A percentile compares a stretch with the other conserved stretches of the same genome.
phyloP scores from a whole-genome alignment of 2,888 invertebrate species.

The Drosophila robusta region DNA sequence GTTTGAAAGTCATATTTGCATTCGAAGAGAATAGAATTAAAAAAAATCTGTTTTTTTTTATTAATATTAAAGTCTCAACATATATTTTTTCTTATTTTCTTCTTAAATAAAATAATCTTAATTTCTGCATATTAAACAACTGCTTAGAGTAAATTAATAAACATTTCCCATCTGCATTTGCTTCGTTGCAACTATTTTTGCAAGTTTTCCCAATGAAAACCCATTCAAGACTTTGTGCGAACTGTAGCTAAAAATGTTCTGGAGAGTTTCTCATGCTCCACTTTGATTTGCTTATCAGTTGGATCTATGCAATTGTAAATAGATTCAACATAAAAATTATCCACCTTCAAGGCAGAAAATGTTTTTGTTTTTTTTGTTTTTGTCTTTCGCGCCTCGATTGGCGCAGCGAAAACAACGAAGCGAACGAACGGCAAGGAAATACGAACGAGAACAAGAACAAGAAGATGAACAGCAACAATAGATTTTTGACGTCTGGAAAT shows the following conservation, averaged over 20 bases:
- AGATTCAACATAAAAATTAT: slow-evolving; percentile 29
- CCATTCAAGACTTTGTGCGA: background rate
- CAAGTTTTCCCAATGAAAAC: background rate
- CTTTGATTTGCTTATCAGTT: slow-evolving; percentile 47
- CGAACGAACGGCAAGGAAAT: background rate
- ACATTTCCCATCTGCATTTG: no score
- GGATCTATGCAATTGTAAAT: slow-evolving; percentile 38
- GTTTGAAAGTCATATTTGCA: no score
- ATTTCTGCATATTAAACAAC: no score
- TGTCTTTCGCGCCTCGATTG: slow-evolving; percentile 7
- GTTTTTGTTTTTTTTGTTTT: background rate
- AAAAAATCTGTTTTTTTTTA: no score
- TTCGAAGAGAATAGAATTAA: no score
- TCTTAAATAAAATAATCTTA: no score
- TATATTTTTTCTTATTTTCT: no score
- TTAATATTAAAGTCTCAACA: no score
- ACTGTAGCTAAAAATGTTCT: background rate
- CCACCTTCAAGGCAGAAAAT: slow-evolving; percentile 10
- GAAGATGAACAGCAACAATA: slow-evolving; percentile 41
- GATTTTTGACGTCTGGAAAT: slow-evolving; percentile 58
- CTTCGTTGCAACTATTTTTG: no score
- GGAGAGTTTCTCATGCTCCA: slow-evolving; percentile 48
- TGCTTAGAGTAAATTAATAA: no score
- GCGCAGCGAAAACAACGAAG: background rate
- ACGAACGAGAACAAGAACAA: slow-evolving; percentile 1